Evolutionary conservation across 2,888 invertebrate species (phyloP), one percentile per base, ranked within the genome.

Genomic region (Bruchidius siliquastri): DNA sequence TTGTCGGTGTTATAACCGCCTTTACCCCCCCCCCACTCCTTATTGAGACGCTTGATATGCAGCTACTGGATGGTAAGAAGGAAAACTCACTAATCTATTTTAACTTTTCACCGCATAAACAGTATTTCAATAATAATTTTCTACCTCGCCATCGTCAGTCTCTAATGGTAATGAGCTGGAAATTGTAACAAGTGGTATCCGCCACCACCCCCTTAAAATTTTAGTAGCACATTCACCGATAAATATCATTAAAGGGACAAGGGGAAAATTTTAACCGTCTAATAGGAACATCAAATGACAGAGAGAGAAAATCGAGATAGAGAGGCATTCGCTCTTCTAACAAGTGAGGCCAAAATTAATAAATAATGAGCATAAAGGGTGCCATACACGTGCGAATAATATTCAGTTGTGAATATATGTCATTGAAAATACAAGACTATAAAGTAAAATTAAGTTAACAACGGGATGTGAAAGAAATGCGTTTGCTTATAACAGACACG

Each of bases 251-350:
- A 49, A 49, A 49, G 49, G 13, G 83, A 83, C 84, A 84, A 82
- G 81, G 81, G 75, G 75, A 75, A 80, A 80, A 80, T 49, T 49
- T 49, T 79, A 80, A 80, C 79, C 79, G 78, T 79, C 76, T 79
- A 76, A 72, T 73, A 74, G 72, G 74, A 74, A 74, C 74, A 49
- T 49, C 49, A 49, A 49, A 49, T 49, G 49, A 49, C 49, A 49
- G 18, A 49, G 49, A 49, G 49, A 49, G 49, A 13, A 49, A 49
- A 49, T 49, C 3, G 49, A 49, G 49, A 13, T 8, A 18, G 79
- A 76, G 79, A 77, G 79, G 79, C 71, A 76, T 73, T 72, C 76
- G 76, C 73, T 76, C 74, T 75, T 72, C 79, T 78, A 81, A 82
- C 82, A 82, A 82, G 82, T 81, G 81, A 80, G 77, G 81, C 79